These are phyloP conservation scores for Brachyptera putata DNA, from an alignment of 2,888 invertebrate genomes.

Conservation along the genomic window DNA sequence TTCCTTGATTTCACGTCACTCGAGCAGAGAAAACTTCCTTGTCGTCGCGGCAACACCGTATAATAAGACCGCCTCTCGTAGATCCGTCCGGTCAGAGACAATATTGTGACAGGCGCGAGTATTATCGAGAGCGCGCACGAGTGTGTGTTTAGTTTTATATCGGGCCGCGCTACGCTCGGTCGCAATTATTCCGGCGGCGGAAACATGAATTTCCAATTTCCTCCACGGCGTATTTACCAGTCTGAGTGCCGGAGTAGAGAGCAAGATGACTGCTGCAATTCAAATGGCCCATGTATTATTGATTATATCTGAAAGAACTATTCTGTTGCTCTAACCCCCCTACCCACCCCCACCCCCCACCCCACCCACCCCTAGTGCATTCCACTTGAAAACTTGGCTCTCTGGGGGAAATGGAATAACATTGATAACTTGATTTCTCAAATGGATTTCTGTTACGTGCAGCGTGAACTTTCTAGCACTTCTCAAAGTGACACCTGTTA, in stretches of 20 bases:
- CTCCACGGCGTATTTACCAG: constrained; percentile 26
- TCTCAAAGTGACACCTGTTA: neutral
- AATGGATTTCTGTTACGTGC: neutral
- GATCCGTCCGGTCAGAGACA: too few species aligned
- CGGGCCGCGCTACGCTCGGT: neutral
- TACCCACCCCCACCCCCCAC: constrained; percentile 19
- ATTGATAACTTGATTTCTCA: constrained; percentile 35
- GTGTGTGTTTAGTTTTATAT: neutral
- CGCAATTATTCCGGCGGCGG: neutral
- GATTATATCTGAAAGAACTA: constrained; percentile 34
- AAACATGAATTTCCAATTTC: constrained; percentile 32
- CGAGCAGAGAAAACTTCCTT: too few species aligned
- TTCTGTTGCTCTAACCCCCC: constrained; percentile 25
- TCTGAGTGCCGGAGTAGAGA: constrained; percentile 7
- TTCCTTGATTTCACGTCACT: neutral
- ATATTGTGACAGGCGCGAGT: too few species aligned
- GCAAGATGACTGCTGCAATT: constrained; percentile 29
- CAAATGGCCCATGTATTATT: constrained; percentile 37
- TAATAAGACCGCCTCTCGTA: too few species aligned
- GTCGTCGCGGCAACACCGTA: too few species aligned
- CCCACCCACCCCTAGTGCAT: constrained; percentile 8
- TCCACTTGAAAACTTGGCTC: constrained; percentile 9
- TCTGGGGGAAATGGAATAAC: constrained; percentile 24
- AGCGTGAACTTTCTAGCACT: neutral
- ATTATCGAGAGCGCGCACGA: too few species aligned